Base-by-base conservation (phyloP, 2,888 invertebrate genomes). In the Oligia latruncula region DNA sequence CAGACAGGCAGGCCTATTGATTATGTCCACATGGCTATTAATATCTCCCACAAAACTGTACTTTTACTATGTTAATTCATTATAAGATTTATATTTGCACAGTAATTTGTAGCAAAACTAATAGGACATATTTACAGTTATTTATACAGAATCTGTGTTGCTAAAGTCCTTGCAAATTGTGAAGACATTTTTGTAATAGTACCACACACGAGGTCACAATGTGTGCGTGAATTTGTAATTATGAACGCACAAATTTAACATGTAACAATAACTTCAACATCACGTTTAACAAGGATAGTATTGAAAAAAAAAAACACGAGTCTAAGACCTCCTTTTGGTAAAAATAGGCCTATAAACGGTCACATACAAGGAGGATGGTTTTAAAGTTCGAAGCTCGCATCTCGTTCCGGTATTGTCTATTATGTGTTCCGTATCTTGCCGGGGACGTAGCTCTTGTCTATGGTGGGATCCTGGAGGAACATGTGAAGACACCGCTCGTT, bases 381-480 rank as follows among this genome's bases (percentile, higher is more conserved):
- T 90, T 92, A 94, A 93, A 93, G 90, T 91, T 90, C 91, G 86
- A 89, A 90, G 90, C 88, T 91, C 87, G 80, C 82, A 75, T 80
- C 80, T 83, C 77, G 82, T 85, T 79, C 74, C 71, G 83, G 79
- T 86, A 86, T 86, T 91, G 91, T 92, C 91, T 92, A 95, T 98
- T 98, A 99, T 97, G 99, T 98, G 97, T 99, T 99, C 94, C 99
- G 98, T 96, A 99, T 99, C 97, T 99, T 99, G 92, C 99, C 99
- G 91, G 99, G 99, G 89, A 99, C 99, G 96, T 99, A 99, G 97
- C 99, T 99, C 97, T 99, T 99, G 97, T 99, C 99, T 95, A 99
- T 99, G 92, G 98, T 98, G 73, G 98, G 98, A 93, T 99, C 99
- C 96, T 99, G 99, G 87, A 99, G 98, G 97, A 99, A 99, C 99